Evolutionary conservation across 2,888 invertebrate genomes (phyloP), one percentile per base, ranked within the genome.

Genomic region (Aphidoletes aphidimyza): DNA sequence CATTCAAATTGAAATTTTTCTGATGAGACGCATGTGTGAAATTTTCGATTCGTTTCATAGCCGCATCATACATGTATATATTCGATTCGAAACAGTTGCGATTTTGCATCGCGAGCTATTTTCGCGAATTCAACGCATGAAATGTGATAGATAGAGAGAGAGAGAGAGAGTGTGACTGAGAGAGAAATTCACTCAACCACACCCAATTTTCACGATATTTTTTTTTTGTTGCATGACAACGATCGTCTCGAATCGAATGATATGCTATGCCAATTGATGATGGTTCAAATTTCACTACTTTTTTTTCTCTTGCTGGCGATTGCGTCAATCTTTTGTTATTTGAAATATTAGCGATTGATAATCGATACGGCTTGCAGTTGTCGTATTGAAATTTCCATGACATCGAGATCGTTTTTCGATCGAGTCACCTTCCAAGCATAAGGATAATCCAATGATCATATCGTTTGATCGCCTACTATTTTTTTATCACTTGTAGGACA

Each of bases 151-250:
- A 54, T 5, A 30, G 30, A 34, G 30, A 69, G 30, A 69, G 30
- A 30, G 69, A 30, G 26, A 34, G 69, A 69, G 30, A 30, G 69
- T 69, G 30, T 11, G 69, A 30, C 30, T 17, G 69, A 69, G 30
- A 30, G 69, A 30, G 69, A 69, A 69, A 30, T 69, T 69, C 30
- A 69, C 34, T 69, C 30, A 69, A 69, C 69, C 69, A 69, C 69
- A 69, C 69, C 69, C 69, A 69, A 69, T 54, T 54, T 54, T 54
- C 54, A n/a, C n/a, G n/a, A n/a, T n/a, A n/a, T n/a, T n/a, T n/a
- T n/a, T n/a, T n/a, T n/a, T 3, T 30, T 30, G 14, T 69, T 2
- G 34, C n/a, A 69, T 69, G 26, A 69, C 30, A 69, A 30, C 22
- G 3, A 11, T 26, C 5, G 17, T 26, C 17, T 42, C 42, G 8